Conservation (phyloP, 1,140 invertebrate genomes). For the Drosophila sulfurigaster region DNA sequence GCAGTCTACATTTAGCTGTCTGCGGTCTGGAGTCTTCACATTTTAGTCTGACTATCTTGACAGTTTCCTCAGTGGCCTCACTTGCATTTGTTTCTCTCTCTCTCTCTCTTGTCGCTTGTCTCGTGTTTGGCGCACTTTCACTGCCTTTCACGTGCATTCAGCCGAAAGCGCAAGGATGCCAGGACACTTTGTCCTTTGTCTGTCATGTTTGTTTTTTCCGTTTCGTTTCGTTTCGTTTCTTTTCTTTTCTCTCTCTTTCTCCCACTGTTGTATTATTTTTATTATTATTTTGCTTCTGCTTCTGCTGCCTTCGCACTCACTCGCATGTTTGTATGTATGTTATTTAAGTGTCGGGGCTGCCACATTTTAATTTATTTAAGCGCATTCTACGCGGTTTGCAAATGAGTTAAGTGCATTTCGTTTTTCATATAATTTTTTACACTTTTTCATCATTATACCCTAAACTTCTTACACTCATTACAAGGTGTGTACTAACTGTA, state of each 20-base stretch:
- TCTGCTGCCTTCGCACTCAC: constrained; percentile 5
- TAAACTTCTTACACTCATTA: background rate
- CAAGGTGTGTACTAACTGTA: background rate
- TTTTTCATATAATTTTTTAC: constrained; percentile 40
- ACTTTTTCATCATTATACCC: constrained; percentile 10
- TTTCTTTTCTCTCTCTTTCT: background rate
- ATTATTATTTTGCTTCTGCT: background rate
- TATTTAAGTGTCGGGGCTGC: constrained; percentile 72
- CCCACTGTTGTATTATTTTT: background rate
- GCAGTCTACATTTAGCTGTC: background rate
- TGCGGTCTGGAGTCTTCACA: background rate
- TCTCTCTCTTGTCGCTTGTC: constrained; percentile 14
- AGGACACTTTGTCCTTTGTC: constrained; percentile 41
- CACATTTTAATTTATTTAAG: constrained; percentile 82
- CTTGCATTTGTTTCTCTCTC: constrained; percentile 15
- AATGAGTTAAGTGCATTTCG: constrained; percentile 76
- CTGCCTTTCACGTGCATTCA: constrained; percentile 63
- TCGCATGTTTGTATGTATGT: constrained; percentile 33
- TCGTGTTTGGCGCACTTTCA: constrained; percentile 55
- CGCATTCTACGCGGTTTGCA: constrained; percentile 57
- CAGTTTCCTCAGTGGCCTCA: constrained; percentile 12
- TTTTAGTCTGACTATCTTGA: constrained; percentile 32
- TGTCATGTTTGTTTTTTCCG: constrained; percentile 44
- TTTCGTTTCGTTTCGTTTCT: constrained; percentile 15
- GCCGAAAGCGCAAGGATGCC: constrained; percentile 48